Base-by-base conservation (phyloP, 35 echinoderm and acorn worm species). In the Heliocidaris erythrogramma region DNA sequence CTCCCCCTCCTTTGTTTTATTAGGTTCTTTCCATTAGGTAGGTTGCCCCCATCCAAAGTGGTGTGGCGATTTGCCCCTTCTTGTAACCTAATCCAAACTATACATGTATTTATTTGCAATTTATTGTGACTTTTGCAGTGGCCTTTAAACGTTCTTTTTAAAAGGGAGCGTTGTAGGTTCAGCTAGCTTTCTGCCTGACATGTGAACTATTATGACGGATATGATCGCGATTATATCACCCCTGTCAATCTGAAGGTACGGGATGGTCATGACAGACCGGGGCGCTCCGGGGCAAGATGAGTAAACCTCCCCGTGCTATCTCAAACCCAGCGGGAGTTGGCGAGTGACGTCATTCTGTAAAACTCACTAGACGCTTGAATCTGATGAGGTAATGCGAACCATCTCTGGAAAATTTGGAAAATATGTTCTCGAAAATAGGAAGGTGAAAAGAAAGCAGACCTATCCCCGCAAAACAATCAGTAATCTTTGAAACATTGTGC, bases 121-220 rank as follows among this genome's bases (percentile, higher is more conserved):
- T 52, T 52, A 52, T 13, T 52, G 12, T 52, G 49, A 13, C 49
- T 13, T 10, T 8, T 52, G 8, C 12, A 13, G 12, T 10, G 49
- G 49, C 49, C 49, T 52, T 52, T 52, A 52, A 52, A 52, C 12
- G 49, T 52, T 52, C 49, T 52, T 65, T 1, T 65, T 65, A 14
- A 18, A 69, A 69, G 60, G 17, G 60, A 69, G 60, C 24, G 60
- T 69, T 16, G 21, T 14, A 69, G 14, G 16, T 69, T 27, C 4
- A 69, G 60, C 60, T 69, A 17, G 16, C 60, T 69, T 16, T 21
- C 60, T 24, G 24, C 14, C 24, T 69, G 60, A 21, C 24, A 69
- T 69, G 60, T 69, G 60, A 69, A 69, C 60, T 69, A 69, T 69
- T 69, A 69, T 69, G 60, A 69, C 60, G 60, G 60, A 69, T 69